Evolutionary conservation across 2,888 invertebrate species (phyloP), one percentile per base, ranked within the genome.

Genomic region (Dasysyrphus tricinctus): DNA sequence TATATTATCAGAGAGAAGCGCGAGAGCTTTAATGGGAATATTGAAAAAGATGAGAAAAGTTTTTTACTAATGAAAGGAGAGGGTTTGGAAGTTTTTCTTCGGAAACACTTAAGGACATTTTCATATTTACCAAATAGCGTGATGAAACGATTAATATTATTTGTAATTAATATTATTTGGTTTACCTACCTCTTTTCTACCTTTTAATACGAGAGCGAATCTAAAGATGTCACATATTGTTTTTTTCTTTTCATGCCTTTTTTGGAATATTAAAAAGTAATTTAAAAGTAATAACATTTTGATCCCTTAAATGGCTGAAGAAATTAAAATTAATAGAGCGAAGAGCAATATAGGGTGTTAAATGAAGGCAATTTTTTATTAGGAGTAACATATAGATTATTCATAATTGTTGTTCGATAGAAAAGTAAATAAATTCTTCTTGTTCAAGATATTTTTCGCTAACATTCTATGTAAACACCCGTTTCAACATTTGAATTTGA

Each of bases 101-200:
- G 42, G 3, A 16, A 63, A 77, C 44, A 69, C 85, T 80, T 61
- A 57, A 51, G 80, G 80, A 67, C 49, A 73, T 80, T 80, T 73
- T 44, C 14, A 54, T 67, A 39, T 61, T 61, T 11, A 47, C 54
- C 70, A 65, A 81, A 78, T 65, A 72, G 75, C 65, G 70, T 75
- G 85, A 65, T 78, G 74, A 81, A 75, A 74, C 65, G 72, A 59
- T 63, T 72, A 57, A 74, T 59, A 39, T 12, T 39, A 75, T 75
- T 70, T 86, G 37, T 82, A 86, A 86, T 82, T 82, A 81, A 86
- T 81, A 79, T 54, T 79, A n/a, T 72, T 44, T 59, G 29, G 54
- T 84, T 80, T 65, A 32, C 29, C n/a, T 16, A 9, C 14, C 14
- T 8, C 54, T 70, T 29, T 65, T 47, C 59, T 70, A 70, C 49